phyloP scores from a whole-genome alignment of 2,888 invertebrate species.

The Drosophila colorata region DNA sequence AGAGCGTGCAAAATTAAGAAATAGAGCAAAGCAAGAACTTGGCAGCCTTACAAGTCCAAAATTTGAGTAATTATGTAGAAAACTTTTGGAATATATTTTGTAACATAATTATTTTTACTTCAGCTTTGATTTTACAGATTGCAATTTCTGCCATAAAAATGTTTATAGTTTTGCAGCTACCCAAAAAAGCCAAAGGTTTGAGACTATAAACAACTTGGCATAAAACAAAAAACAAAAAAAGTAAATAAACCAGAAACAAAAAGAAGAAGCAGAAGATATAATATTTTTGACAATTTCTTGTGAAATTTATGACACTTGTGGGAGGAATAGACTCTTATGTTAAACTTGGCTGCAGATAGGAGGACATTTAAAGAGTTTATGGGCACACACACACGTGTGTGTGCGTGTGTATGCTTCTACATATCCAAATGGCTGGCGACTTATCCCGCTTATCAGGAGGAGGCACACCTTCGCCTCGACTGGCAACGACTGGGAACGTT shows the following conservation, averaged over 20 bases:
- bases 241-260: constrained; percentile 2
- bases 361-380: constrained; percentile 55
- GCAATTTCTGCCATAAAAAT: background rate
- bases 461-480: constrained; percentile 48
- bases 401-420: constrained; percentile 5
- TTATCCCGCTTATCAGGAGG: constrained; percentile 54
- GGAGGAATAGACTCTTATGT: constrained; percentile 43
- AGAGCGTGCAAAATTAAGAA: background rate
- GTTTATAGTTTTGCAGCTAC: background rate
- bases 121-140: background rate
- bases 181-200: background rate
- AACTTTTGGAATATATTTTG: background rate
- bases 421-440: constrained; percentile 32
- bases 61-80: background rate
- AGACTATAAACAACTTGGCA: background rate
- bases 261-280: constrained; percentile 10
- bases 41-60: background rate
- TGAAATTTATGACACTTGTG: constrained; percentile 55
- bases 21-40: background rate
- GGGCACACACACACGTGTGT: constrained; percentile 12
- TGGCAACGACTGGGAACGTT: constrained; percentile 50
- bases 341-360: constrained; percentile 41
- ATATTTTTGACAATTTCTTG: constrained; percentile 55
- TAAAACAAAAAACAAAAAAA: background rate
- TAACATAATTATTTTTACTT: background rate